Evolutionary conservation across 2,113 vertebrate genomes (phyloP).

Genomic region (Carassius gibelio): DNA sequence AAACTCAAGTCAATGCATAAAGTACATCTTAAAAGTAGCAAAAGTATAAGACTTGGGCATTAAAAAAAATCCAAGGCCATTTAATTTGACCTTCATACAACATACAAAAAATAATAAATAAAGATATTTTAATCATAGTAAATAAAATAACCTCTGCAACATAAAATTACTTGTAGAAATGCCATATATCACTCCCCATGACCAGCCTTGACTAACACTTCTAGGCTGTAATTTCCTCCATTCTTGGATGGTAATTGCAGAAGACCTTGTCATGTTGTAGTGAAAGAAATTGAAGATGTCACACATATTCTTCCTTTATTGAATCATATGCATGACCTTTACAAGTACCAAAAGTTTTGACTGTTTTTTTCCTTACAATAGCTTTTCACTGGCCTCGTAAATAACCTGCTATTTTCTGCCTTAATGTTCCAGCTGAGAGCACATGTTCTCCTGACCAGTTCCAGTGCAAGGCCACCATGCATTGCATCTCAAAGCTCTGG

Average conservation of each 20-base stretch:
- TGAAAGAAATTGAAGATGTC: neutral
- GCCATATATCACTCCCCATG: constrained; percentile 14
- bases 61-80: neutral
- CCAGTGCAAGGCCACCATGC: constrained; percentile 95
- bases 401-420: constrained; percentile 13
- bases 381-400: neutral
- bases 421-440: constrained; percentile 85
- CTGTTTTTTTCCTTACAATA: neutral
- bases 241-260: neutral
- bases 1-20: neutral
- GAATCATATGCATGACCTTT: constrained; percentile 22
- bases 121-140: neutral
- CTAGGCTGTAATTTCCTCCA: constrained; percentile 2
- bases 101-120: neutral
- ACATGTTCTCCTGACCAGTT: constrained; percentile 98
- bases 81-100: neutral
- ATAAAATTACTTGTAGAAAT: neutral
- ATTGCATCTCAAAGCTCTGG: constrained; percentile 98
- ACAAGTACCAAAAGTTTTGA: neutral
- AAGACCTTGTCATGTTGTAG: neutral
- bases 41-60: neutral
- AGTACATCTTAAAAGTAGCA: neutral
- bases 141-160: neutral
- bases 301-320: neutral
- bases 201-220: constrained; percentile 18